phyloP scores from a whole-genome alignment of 2,113 vertebrate species.

The Epinephelus lanceolatus region DNA sequence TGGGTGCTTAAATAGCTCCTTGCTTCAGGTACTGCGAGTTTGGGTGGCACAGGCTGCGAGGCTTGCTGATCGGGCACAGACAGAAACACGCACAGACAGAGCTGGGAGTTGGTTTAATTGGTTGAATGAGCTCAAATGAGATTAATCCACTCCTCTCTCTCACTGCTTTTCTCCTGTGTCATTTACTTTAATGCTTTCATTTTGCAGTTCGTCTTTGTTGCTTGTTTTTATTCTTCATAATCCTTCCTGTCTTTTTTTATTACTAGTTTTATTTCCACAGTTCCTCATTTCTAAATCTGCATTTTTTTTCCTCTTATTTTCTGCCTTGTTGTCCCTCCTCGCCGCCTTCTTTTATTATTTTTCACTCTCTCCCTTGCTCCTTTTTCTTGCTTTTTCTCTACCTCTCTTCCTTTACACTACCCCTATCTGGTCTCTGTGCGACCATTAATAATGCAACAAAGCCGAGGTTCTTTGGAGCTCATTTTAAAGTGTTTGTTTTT shows the following conservation, averaged over 20 bases:
- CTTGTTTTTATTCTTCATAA: not conserved
- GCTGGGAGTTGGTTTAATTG: slow-evolving; percentile 32
- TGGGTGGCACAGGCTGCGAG: slow-evolving; percentile 37
- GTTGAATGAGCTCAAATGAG: slow-evolving; percentile 55
- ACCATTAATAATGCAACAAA: slow-evolving; percentile 74
- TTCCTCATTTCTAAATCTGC: not conserved
- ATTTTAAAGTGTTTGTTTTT: slow-evolving; percentile 62
- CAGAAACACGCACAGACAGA: slow-evolving; percentile 10
- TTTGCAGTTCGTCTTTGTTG: not conserved
- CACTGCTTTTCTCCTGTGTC: not conserved
- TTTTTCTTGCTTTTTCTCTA: slow-evolving; percentile 14
- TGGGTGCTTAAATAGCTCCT: slow-evolving; percentile 63
- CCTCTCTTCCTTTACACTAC: slow-evolving; percentile 32
- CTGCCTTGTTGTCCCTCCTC: not conserved
- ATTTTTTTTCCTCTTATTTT: not conserved
- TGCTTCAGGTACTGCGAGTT: slow-evolving; percentile 63
- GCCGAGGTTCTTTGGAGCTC: slow-evolving; percentile 45
- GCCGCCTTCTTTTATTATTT: not conserved
- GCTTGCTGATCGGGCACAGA: slow-evolving; percentile 49
- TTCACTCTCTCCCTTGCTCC: not conserved
- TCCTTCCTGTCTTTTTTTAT: not conserved
- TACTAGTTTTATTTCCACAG: not conserved
- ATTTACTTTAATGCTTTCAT: not conserved
- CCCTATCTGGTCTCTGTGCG: slow-evolving; percentile 45
- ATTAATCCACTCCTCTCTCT: slow-evolving; percentile 31